Base-by-base conservation (phyloP, 2,888 invertebrate genomes). In the Nymphalis polychloros region DNA sequence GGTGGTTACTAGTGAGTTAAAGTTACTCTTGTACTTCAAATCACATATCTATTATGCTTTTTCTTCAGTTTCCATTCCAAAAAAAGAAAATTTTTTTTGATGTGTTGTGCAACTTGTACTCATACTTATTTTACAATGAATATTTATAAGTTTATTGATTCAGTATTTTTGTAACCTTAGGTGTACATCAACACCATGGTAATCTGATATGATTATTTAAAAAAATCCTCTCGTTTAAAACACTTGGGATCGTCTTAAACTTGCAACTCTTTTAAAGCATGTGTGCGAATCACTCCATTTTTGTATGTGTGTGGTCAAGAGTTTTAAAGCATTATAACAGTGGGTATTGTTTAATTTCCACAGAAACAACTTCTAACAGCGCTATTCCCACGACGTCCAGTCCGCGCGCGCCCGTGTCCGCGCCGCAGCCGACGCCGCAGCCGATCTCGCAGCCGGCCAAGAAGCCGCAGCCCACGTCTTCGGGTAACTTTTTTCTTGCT, bases 391-490 rank as follows among this genome's bases (percentile, higher is more conserved):
- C 76, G 59, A 66, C 71, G 47, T 70, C 74, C 27, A 61, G 63
- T 63, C 57, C 69, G 46, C 72, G 75, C 72, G 72, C 76, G 23
- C 69, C 71, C 10, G 48, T 62, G 53, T 49, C 69, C n/a, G 69
- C 70, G 55, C 76, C 69, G 27, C 71, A 53, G 46, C 73, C 74
- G 71, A 72, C 68, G 53, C 69, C 73, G 48, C 72, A 73, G 60
- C 76, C 75, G 62, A 60, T 73, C 19, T 72, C 70, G 63, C 73
- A 75, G 67, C 74, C 75, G 53, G 70, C 74, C 35, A 77, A 76
- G 74, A 84, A 84, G 71, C 80, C 83, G 53, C 84, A 88, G 73
- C 88, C 89, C 65, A 86, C 87, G 72, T 89, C 91, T 76, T 89
- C 91, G 73, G 89, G 91, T 91, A 75, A 82, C 79, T 10, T 6